Conservation (phyloP, 37 sponge, comb jelly and placozoan species). For the Agelas oroides region DNA sequence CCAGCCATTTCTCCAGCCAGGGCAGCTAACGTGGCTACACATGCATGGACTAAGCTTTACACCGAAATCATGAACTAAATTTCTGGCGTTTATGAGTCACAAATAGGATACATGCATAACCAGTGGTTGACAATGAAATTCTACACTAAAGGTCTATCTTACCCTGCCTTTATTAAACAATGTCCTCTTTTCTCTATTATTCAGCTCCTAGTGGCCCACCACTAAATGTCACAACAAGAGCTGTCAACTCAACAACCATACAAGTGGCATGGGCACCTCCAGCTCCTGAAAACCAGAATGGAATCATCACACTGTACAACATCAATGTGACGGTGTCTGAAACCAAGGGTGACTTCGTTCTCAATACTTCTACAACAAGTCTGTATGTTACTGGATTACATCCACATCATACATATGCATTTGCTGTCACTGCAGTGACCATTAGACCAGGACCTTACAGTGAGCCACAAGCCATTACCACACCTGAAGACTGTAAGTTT, state of each 20-base stretch:
- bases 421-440: background rate
- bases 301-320: background rate
- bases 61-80: too few species aligned
- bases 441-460: slow-evolving; percentile 23
- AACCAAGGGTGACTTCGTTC: background rate
- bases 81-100: too few species aligned
- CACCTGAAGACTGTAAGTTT: slow-evolving; percentile 1
- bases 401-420: slow-evolving; percentile 16
- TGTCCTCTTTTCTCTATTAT: too few species aligned
- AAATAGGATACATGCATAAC: too few species aligned
- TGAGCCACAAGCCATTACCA: background rate
- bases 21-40: too few species aligned
- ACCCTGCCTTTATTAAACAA: too few species aligned
- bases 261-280: slow-evolving; percentile 31
- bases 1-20: too few species aligned
- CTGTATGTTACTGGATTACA: background rate
- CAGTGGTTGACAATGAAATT: too few species aligned
- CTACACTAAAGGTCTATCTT: too few species aligned
- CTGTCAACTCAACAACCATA: slow-evolving; percentile 4
- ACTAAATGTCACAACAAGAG: background rate
- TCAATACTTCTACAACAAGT: background rate
- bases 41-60: too few species aligned
- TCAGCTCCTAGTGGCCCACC: slow-evolving; percentile 25
- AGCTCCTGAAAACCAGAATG: slow-evolving; percentile 2
- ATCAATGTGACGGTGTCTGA: background rate